Evolutionary conservation across 2,113 vertebrate genomes (phyloP), one percentile per base, ranked within the genome.

Genomic region (Alouatta palliata): DNA sequence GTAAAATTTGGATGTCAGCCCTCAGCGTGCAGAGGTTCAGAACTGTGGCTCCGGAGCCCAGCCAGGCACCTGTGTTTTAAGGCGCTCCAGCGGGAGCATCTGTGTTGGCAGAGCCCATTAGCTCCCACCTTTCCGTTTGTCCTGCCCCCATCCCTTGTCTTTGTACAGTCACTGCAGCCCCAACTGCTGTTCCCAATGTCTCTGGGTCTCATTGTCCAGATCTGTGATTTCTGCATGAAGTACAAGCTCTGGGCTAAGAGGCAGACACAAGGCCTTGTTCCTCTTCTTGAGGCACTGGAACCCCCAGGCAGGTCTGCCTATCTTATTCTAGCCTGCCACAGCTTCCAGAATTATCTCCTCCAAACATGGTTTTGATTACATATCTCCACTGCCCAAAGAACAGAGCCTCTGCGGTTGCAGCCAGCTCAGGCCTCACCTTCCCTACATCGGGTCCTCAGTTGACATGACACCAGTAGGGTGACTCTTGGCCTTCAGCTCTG

Each of bases 121-220:
- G 76, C n/a, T 37, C 58, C 73, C 30, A 17, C 19, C 40, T 49
- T 27, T 27, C 37, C 64, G 11, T 54, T 35, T 52, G 37, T 23
- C 84, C 35, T 27, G 27, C 61, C 27, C 11, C 11, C 4, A 27
- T 5, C 25, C 23, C 14, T 30, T 4, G 0, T 10, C 11, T 27
- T 37, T 20, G 2, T 2, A 0, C 8, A 23, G 3, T 35, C 49
- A 2, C 30, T 1, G 12, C 2, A 32, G 64, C 3, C 1, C 2
- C 20, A 20, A 32, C 75, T 49, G 32, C 64, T 68, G 64, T 68
- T 68, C 20, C 47, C 30, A 47, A 35, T 35, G 23, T 12, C 14
- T 56, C 13, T 21, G 45, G 64, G 27, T 45, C 61, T 35, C 21
- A 3, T 43, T 49, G 35, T 54, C 64, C 16, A 75, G n/a, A 66